Evolutionary conservation across 1,140 invertebrate species (phyloP), one percentile per base, ranked within the genome.

Genomic region (Camponotus floridanus): DNA sequence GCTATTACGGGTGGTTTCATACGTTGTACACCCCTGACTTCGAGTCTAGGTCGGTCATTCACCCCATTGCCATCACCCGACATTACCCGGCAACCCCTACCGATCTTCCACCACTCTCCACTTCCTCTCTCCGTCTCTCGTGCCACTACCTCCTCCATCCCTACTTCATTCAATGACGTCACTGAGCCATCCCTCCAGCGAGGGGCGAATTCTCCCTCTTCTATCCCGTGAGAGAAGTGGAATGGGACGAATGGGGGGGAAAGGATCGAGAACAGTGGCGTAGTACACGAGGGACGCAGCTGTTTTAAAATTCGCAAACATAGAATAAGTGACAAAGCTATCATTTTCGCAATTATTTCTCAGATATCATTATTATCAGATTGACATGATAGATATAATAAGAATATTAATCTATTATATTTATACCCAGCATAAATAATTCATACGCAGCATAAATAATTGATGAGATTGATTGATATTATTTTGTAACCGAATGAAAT

Each of bases 41-140:
- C 91, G 94, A 95, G 94, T 95, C 94, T 95, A 95, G 94, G 95
- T 95, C 95, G 95, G 95, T 94, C 95, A 91, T 95, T 95, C 94
- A 95, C 92, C 95, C 88, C 91, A 87, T 87, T 87, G 89, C 88
- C 91, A 89, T 91, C 89, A 91, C 85, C 87, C 85, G 76, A 76
- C 89, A 67, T 89, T 91, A 86, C 88, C 88, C 78, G 81, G 87
- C 91, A 90, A 78, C 86, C 83, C 79, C 71, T 67, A 80, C 85
- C 71, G 62, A 76, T 76, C 86, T 74, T 62, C 88, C 85, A 70
- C 88, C 86, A 65, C 85, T 61, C 84, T 70, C 81, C 81, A 3
- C 67, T 45, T 4, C 76, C 42, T 39, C 61, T 36, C 79, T 59
- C 88, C 21, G 26, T 65, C 70, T 48, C 48, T 51, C 76, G 26